Evolutionary conservation across 2,888 invertebrate species (phyloP).

Genomic region (Microctonus hyperodae): DNA sequence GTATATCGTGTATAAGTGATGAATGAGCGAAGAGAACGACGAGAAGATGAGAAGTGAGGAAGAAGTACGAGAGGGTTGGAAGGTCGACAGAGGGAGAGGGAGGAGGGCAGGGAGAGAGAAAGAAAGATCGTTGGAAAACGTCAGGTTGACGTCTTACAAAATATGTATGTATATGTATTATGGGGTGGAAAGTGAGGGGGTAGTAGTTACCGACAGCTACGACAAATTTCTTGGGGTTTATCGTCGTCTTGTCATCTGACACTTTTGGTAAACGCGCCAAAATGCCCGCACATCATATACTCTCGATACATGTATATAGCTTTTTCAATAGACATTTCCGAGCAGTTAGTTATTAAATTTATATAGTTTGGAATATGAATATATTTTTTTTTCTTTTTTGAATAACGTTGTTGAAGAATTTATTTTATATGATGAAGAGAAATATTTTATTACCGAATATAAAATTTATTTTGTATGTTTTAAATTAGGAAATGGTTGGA

Average conservation of each 20-base stretch:
- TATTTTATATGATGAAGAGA: background rate
- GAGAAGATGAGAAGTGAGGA: constrained; percentile 3
- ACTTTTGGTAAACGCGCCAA: constrained; percentile 22
- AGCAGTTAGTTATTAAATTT: background rate
- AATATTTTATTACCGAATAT: no score
- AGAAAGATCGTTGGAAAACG: constrained; percentile 29
- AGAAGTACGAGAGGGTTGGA: no score
- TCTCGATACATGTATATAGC: no score
- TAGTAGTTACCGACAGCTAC: constrained; percentile 31
- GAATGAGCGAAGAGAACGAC: constrained; percentile 1
- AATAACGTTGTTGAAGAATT: no score
- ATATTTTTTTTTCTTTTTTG: background rate
- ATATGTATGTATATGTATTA: constrained; percentile 31
- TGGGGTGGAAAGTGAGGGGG: constrained; percentile 5
- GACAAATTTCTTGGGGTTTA: constrained; percentile 37
- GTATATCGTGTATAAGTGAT: constrained; percentile 14
- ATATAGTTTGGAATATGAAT: background rate
- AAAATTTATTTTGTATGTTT: no score
- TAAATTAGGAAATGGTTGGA: no score
- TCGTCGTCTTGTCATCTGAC: constrained; percentile 25
- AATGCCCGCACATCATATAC: background rate
- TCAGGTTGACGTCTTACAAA: constrained; percentile 29
- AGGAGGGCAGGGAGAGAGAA: no score
- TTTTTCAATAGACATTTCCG: background rate
- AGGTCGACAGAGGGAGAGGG: no score